Base-by-base conservation (phyloP, 1,140 invertebrate species). In the Neocloeon triangulifer region DNA sequence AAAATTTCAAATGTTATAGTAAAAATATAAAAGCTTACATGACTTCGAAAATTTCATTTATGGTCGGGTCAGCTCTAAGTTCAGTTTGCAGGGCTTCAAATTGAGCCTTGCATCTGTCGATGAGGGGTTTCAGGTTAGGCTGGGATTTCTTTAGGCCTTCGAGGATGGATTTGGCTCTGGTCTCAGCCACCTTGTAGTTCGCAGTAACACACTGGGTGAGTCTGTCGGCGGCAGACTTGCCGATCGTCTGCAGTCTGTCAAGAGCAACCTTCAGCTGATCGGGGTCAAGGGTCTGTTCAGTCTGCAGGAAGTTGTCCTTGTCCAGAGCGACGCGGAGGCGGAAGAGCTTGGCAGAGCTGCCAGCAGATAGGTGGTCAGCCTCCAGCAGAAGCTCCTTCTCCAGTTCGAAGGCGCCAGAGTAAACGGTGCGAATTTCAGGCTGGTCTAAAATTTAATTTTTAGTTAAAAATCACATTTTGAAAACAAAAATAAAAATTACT, bases 291-390 rank as follows among this genome's bases (percentile, higher is more conserved):
- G 26, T 31, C 4, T 25, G 10, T 38, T 67, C 64, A 3, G 64
- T 62, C 48, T 74, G 70, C 22, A 77, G 46, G 41, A 73, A 68
- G 41, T 76, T 65, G 8, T 61, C 53, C 19, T 76, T 61, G 32
- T 75, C 59, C 20, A 73, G 47, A 25, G 61, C 62, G 3, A 76
- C 36, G 2, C 60, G 55, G 1, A 59, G 56, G 33, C 62, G 59
- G 20, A 61, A 56, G 7, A 78, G 47, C 39, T 64, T n/a, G n/a
- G n/a, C n/a, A n/a, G n/a, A n/a, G n/a, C n/a, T n/a, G n/a, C n/a
- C n/a, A n/a, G n/a, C n/a, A n/a, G n/a, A n/a, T n/a, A n/a, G n/a
- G n/a, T n/a, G n/a, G n/a, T n/a, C n/a, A n/a, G n/a, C n/a, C n/a
- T n/a, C n/a, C n/a, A n/a, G n/a, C n/a, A n/a, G n/a, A n/a, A n/a